These are phyloP conservation scores for Agrotis exclamationis DNA, from an alignment of 2,888 invertebrate genomes.

Conservation along the genomic window DNA sequence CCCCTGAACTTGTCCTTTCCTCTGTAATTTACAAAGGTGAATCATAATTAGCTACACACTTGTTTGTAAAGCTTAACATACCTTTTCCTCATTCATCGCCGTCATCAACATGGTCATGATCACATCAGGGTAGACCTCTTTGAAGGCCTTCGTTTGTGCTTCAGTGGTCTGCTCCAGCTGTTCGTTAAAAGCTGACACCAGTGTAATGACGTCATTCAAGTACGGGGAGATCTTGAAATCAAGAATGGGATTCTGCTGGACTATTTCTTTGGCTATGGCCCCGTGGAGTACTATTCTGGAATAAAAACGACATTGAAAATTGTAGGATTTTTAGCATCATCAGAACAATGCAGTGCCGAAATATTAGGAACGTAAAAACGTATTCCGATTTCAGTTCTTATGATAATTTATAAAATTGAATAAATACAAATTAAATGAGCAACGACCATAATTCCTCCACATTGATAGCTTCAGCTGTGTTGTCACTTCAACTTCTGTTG, in stretches of 20 bases:
- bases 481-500: no score
- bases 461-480: not conserved
- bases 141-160: slow-evolving; percentile 69
- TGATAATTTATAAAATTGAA: no score
- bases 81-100: slow-evolving; percentile 83
- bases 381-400: no score
- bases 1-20: no score
- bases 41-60: not conserved
- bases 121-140: slow-evolving; percentile 76
- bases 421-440: not conserved
- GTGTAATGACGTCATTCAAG: slow-evolving; percentile 75
- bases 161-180: slow-evolving; percentile 76
- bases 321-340: no score
- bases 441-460: not conserved
- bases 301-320: slow-evolving; percentile 38
- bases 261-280: slow-evolving; percentile 86
- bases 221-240: slow-evolving; percentile 83
- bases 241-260: slow-evolving; percentile 83
- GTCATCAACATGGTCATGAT: slow-evolving; percentile 78
- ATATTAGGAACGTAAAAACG: no score
- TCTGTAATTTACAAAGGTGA: no score
- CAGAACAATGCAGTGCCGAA: no score
- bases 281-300: slow-evolving; percentile 86
- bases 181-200: slow-evolving; percentile 78
- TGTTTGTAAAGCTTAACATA: slow-evolving; percentile 55